Evolutionary conservation across 2,888 invertebrate species (phyloP), one percentile per base, ranked within the genome.

Genomic region (Leucozona laternaria): DNA sequence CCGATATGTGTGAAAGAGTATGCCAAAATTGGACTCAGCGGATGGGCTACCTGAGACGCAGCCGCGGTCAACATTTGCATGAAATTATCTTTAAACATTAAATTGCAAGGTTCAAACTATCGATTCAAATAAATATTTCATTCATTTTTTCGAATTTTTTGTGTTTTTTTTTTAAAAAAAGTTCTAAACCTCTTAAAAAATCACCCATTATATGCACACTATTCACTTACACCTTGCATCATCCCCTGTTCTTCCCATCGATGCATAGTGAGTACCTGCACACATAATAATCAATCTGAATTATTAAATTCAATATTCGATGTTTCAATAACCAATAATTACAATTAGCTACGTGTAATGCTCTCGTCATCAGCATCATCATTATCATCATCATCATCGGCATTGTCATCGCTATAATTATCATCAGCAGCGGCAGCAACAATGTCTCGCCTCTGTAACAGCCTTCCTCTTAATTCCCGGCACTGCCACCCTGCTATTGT

Each of bases 241-340:
- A 53, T 28, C 22, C 22, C 7, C 22, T 53, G 15, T 8, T 8
- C 53, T 15, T 25, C 25, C 13, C 13, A 53, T 1, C 7, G 15
- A 2, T n/a, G 7, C 25, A 53, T 7, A 53, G 25, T 10, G 25
- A n/a, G n/a, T n/a, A n/a, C n/a, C 31, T 22, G 37, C 48, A 68
- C 48, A 58, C 28, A 73, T 57, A 78, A 73, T 72, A 78, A 73
- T 72, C 81, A 77, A 72, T 81, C 72, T 85, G 77, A 85, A 85
- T 85, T 81, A 85, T 85, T 85, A 77, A 85, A 81, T 85, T 85
- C 85, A 85, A 81, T 85, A 81, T 77, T 81, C 80, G 55, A 48
- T 81, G 81, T 78, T 81, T 81, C 81, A 85, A 78, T 85, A 81
- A 81, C 81, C 85, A 70, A 71, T 85, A 78, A 81, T 81, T 81